Percentiles rank a stretch among this genome's conserved stretches.
phyloP scores from a whole-genome alignment of 2,797 vertebrate species.

The Echiichthys vipera region DNA sequence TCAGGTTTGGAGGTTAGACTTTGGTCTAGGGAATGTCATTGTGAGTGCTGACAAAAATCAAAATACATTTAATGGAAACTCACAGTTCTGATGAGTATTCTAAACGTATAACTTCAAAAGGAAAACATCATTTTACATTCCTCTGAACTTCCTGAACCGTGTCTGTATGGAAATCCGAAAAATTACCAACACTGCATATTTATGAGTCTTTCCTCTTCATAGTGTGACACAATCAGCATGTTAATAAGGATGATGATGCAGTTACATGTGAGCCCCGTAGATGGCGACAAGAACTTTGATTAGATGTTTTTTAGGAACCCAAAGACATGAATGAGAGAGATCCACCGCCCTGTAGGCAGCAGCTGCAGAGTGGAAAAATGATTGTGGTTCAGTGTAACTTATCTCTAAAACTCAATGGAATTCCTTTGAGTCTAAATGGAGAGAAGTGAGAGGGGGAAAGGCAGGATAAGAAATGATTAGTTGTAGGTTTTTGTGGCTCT shows the following conservation, averaged over 20 bases:
- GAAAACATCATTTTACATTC: neutral
- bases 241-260: conserved; percentile 24
- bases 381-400: conserved; percentile 22
- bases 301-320: neutral
- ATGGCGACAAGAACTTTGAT: conserved; percentile 62
- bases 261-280: conserved; percentile 55
- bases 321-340: conserved; percentile 34
- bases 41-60: neutral
- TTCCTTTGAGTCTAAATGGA: conserved; percentile 25
- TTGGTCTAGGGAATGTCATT: neutral
- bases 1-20: neutral
- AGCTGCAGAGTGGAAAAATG: conserved; percentile 38
- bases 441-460: neutral
- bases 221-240: neutral
- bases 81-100: neutral
- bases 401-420: conserved; percentile 37
- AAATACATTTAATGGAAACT: neutral
- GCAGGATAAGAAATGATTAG: conserved; percentile 20
- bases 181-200: neutral
- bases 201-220: neutral
- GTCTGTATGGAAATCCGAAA: neutral
- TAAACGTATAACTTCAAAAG: neutral
- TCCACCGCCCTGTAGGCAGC: neutral
- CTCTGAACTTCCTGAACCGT: neutral
- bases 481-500: conserved; percentile 23